Conservation (phyloP, 2,888 invertebrate genomes). For the Acholoe squamosa region DNA sequence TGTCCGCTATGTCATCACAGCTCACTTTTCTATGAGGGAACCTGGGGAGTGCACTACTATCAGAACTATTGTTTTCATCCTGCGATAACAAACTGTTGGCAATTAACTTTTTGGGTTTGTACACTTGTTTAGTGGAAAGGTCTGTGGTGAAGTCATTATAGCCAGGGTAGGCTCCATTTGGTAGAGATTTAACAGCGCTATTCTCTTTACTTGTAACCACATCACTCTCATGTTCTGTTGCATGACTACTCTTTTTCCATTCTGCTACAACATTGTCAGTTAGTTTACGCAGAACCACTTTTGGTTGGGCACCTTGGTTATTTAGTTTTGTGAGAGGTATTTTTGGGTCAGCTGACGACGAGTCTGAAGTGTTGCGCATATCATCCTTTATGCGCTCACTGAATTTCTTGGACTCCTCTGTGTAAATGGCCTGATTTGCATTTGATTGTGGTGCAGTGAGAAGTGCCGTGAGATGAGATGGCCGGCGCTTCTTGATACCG, state of each 20-base stretch:
- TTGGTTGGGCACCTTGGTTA: constrained; percentile 49
- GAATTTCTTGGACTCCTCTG: constrained; percentile 42
- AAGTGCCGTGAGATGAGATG: constrained; percentile 22
- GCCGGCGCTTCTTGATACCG: constrained; percentile 23
- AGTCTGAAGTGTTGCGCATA: background rate
- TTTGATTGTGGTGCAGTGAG: constrained; percentile 27
- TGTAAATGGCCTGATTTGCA: background rate
- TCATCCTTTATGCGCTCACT: background rate
- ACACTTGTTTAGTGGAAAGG: background rate
- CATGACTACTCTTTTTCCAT: constrained; percentile 30
- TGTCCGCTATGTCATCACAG: constrained; percentile 24
- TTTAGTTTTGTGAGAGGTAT: background rate
- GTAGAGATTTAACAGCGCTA: background rate
- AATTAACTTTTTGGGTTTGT: constrained; percentile 30
- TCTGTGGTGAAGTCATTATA: constrained; percentile 28
- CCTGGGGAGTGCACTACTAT: background rate
- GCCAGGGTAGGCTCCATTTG: constrained; percentile 37
- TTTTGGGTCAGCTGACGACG: background rate
- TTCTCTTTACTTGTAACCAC: background rate
- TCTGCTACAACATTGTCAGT: constrained; percentile 55
- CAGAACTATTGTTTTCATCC: background rate
- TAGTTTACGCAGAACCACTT: constrained; percentile 45
- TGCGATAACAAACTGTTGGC: constrained; percentile 7
- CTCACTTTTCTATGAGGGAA: constrained; percentile 49
- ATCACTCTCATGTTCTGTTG: background rate